phyloP scores from a whole-genome alignment of 2,113 vertebrate species.

The Eurypyga helias region DNA sequence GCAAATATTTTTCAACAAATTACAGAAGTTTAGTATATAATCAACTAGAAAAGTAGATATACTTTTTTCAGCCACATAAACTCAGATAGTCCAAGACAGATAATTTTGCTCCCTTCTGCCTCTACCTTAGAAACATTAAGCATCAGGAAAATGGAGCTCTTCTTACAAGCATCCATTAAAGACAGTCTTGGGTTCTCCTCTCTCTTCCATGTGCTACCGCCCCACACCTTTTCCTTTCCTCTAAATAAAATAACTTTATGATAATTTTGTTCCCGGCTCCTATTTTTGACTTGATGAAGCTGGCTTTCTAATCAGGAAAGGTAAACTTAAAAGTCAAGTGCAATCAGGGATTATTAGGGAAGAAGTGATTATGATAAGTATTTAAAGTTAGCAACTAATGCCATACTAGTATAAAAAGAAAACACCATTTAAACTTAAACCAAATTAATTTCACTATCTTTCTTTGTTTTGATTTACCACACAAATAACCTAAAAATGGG shows the following conservation, averaged over 20 bases:
- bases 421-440: constrained; percentile 45
- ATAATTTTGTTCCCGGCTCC: constrained; percentile 48
- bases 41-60: background rate
- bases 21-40: background rate
- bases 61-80: background rate
- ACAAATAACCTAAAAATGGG: background rate
- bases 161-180: background rate
- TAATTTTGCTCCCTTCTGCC: background rate
- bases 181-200: background rate
- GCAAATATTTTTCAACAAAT: background rate
- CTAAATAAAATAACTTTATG: constrained; percentile 34
- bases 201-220: background rate
- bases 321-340: constrained; percentile 75
- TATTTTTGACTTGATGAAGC: constrained; percentile 65
- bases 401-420: constrained; percentile 49
- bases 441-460: background rate
- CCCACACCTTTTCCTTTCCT: background rate
- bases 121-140: background rate
- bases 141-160: background rate
- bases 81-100: background rate
- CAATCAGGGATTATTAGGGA: constrained; percentile 73
- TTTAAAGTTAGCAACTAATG: constrained; percentile 60
- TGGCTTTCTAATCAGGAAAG: constrained; percentile 72
- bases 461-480: constrained; percentile 18
- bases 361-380: constrained; percentile 64